Conservation (phyloP, 2,113 vertebrate species). For the Nycticryphes semicollaris region DNA sequence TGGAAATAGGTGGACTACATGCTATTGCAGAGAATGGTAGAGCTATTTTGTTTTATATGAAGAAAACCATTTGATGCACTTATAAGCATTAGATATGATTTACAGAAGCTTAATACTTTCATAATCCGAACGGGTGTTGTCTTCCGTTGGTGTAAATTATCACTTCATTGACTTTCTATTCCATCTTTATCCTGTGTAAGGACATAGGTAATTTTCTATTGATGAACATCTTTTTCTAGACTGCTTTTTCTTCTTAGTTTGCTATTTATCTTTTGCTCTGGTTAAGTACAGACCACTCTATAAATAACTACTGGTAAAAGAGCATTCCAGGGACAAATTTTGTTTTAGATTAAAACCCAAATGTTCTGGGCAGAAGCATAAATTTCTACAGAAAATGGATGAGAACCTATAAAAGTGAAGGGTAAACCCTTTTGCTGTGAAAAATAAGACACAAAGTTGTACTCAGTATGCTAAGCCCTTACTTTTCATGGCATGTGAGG, state of each 20-base stretch:
- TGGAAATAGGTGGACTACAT: neutral
- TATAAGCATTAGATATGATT: neutral
- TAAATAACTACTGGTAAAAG: neutral
- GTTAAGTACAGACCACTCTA: neutral
- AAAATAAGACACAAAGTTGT: neutral
- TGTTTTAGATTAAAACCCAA: neutral
- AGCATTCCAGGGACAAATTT: neutral
- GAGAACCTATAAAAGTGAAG: neutral
- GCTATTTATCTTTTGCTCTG: neutral
- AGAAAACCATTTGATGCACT: neutral
- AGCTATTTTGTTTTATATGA: neutral
- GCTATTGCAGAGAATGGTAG: neutral
- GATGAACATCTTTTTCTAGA: neutral
- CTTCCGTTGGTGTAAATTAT: neutral
- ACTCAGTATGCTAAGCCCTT: neutral
- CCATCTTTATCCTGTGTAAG: neutral
- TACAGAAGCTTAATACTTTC: neutral
- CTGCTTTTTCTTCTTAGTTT: neutral
- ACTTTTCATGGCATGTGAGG: neutral
- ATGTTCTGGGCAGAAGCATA: neutral
- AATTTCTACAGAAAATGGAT: constrained; percentile 5
- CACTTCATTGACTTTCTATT: neutral
- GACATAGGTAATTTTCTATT: neutral
- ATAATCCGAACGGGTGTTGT: neutral
- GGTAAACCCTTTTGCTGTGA: neutral